A percentile compares a stretch with the other conserved stretches of the same genome.
These are phyloP conservation scores for Centropristis striata DNA, from an alignment of 2,113 vertebrate genomes.

Conservation along the genomic window DNA sequence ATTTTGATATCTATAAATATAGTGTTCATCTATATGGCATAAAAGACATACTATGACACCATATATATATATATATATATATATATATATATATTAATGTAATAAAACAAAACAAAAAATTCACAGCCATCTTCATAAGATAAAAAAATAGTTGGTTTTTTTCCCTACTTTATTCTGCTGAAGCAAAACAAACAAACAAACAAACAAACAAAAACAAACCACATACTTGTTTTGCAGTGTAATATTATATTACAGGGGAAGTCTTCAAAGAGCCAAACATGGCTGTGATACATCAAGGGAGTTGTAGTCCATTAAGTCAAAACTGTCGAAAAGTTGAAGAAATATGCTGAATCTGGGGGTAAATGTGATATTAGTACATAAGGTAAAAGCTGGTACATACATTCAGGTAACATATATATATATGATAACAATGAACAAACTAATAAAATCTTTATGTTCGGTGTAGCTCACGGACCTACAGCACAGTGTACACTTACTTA, in stretches of 20 bases:
- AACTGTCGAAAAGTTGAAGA: neutral
- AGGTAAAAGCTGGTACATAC: neutral
- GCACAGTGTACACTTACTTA: conserved; percentile 20
- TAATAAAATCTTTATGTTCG: neutral
- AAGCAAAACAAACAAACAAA: too few relatives aligned
- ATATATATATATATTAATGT: too few relatives aligned
- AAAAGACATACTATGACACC: too few relatives aligned
- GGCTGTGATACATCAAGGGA: conserved; percentile 21
- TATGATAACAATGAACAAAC: neutral
- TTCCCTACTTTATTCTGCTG: too few relatives aligned
- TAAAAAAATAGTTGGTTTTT: too few relatives aligned
- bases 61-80: too few relatives aligned
- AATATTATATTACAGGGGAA: neutral
- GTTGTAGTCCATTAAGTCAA: conserved; percentile 30
- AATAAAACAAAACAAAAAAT: too few relatives aligned
- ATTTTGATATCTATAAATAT: too few relatives aligned
- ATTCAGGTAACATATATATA: neutral
- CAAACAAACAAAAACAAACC: too few relatives aligned
- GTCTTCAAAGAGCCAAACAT: conserved; percentile 4
- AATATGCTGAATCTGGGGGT: neutral
- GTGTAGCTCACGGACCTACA: neutral
- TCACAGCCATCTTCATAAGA: too few relatives aligned
- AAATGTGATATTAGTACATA: neutral
- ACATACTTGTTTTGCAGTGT: too few relatives aligned
- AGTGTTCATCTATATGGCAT: too few relatives aligned